Evolutionary conservation across 92 coral and sea anemone genomes (phyloP), one percentile per base, ranked within the genome.

Genomic region (Scolanthus callimorphus): DNA sequence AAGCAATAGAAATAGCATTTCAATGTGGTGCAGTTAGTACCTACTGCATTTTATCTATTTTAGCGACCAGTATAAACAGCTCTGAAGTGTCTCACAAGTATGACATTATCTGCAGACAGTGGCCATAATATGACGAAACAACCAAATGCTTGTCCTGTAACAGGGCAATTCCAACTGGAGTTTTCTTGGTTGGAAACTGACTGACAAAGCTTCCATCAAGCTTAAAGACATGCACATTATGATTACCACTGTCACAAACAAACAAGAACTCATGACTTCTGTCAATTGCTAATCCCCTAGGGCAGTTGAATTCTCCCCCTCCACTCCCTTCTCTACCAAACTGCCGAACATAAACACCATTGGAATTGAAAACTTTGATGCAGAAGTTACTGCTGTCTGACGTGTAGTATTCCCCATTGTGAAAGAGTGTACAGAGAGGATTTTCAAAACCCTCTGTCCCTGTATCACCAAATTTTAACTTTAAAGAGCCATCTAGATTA

Each of bases 381-480:
- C 96, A 87, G 51, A 61, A 43, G 52, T 87, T 87, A 17, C 85
- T 81, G 24, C 62, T 82, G 64, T 87, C 96, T 12, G 96, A 65
- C 17, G 71, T 78, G 59, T 65, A 87, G 55, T 81, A 82, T 57
- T 87, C 96, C 1, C 70, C 71, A 44, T 69, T 72, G 37, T 77
- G 84, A 17, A 68, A 71, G 9, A 82, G 86, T 15, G 89, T 72
- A 25, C 73, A 55, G 13, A 87, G 45, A 2, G 96, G 96, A n/a
- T 67, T 68, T 52, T 82, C 86, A 82, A 87, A 87, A 0, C 96
- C 90, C 25, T 87, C 96, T 0, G 96, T 67, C 17, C 96, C 96
- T 51, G 44, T 50, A 38, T 67, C 85, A 22, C 96, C 96, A 78
- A 77, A 87, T 10, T 82, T 78, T 34, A 66, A 73, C 59, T 79